phyloP scores from a whole-genome alignment of 2,797 vertebrate species.

The Mastacembelus armatus region DNA sequence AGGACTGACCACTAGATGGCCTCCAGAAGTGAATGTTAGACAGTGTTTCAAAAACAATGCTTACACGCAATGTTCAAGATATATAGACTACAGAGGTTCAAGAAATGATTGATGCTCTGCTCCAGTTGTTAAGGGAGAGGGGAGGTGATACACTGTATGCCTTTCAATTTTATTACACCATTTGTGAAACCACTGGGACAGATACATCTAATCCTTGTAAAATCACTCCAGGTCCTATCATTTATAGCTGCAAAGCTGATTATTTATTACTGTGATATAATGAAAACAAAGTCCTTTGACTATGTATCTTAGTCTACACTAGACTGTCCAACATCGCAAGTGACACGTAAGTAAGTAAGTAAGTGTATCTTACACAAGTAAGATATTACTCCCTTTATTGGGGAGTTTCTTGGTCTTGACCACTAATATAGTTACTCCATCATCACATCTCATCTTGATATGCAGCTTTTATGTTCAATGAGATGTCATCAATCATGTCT shows the following conservation, averaged over 20 bases:
- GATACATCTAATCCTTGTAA: background rate
- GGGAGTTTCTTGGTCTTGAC: slow-evolving; percentile 57
- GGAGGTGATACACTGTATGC: too few relatives aligned
- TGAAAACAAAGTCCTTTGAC: background rate
- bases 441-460: slow-evolving; percentile 50
- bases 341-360: slow-evolving; percentile 7
- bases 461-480: slow-evolving; percentile 39
- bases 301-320: background rate
- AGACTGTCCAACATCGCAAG: background rate
- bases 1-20: background rate
- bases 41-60: too few relatives aligned
- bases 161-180: background rate
- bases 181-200: background rate
- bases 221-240: background rate
- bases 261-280: background rate
- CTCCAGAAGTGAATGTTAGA: background rate
- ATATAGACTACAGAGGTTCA: too few relatives aligned
- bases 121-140: background rate
- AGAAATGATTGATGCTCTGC: too few relatives aligned
- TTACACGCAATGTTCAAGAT: too few relatives aligned
- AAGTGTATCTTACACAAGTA: too few relatives aligned
- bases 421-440: slow-evolving; percentile 54
- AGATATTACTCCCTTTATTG: slow-evolving; percentile 6
- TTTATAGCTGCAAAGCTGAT: background rate
- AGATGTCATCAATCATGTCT: slow-evolving; percentile 57